These are phyloP conservation scores for Dasypus novemcinctus DNA, from an alignment of 2,113 vertebrate species.

Conservation along the genomic window DNA sequence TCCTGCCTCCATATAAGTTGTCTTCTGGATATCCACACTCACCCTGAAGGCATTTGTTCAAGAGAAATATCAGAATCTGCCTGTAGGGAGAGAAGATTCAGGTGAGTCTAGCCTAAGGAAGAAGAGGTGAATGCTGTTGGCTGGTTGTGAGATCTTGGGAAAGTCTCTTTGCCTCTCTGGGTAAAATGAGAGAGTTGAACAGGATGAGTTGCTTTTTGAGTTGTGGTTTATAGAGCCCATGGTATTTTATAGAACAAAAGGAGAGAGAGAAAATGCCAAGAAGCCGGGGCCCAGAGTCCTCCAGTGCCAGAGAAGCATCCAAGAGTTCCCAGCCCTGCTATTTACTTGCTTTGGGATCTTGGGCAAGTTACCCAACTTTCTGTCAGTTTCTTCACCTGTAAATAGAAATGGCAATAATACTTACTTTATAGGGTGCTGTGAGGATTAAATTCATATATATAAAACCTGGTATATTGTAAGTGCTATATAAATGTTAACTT, in stretches of 20 bases:
- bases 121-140: background rate
- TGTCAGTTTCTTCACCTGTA: background rate
- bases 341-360: background rate
- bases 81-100: background rate
- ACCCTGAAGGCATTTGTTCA: background rate
- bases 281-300: background rate
- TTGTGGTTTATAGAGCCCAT: background rate
- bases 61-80: background rate
- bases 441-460: background rate
- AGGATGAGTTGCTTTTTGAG: background rate
- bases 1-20: background rate
- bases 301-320: accelerated
- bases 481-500: background rate
- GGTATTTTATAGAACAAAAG: background rate
- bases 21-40: background rate
- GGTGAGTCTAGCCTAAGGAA: background rate
- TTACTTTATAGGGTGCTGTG: background rate
- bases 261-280: background rate
- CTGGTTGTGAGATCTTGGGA: background rate
- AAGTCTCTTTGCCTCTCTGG: background rate
- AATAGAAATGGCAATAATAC: background rate
- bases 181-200: background rate
- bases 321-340: background rate
- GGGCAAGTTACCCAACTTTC: background rate
- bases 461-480: background rate